Conservation (phyloP, 2,113 vertebrate genomes). For the Hoplias malabaricus region DNA sequence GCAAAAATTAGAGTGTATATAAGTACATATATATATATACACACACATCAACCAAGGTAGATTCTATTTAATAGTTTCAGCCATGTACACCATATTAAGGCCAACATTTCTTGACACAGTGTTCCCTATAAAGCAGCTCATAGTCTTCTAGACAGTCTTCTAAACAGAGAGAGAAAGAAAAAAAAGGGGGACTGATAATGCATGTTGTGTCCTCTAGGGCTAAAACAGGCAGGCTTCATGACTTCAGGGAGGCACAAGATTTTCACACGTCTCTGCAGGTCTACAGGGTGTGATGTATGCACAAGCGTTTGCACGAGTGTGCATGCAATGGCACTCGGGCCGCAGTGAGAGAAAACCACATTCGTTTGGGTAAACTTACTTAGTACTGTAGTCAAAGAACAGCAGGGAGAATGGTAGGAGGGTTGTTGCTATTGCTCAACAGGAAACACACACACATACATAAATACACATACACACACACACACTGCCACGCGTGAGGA, state of each 20-base stretch:
- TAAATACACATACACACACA: background rate
- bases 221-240: background rate
- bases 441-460: slow-evolving; percentile 32
- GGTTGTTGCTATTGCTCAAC: slow-evolving; percentile 39
- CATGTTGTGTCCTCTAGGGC: background rate
- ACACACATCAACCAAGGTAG: too few relatives aligned
- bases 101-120: too few relatives aligned
- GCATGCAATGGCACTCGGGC: background rate
- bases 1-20: too few relatives aligned
- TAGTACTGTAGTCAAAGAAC: background rate
- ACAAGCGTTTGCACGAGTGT: background rate
- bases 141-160: background rate
- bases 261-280: background rate
- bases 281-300: background rate
- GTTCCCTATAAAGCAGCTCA: background rate
- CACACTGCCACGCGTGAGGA: background rate
- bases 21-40: too few relatives aligned
- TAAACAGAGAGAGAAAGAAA: background rate
- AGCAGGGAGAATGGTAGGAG: slow-evolving; percentile 13
- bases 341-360: background rate
- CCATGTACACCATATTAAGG: too few relatives aligned
- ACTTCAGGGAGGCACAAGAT: background rate
- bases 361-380: slow-evolving; percentile 6
- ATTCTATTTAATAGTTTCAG: too few relatives aligned
- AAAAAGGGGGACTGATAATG: background rate